These are phyloP conservation scores for Bubalus kerabau DNA, from an alignment of 2,113 vertebrate genomes.

Conservation along the genomic window DNA sequence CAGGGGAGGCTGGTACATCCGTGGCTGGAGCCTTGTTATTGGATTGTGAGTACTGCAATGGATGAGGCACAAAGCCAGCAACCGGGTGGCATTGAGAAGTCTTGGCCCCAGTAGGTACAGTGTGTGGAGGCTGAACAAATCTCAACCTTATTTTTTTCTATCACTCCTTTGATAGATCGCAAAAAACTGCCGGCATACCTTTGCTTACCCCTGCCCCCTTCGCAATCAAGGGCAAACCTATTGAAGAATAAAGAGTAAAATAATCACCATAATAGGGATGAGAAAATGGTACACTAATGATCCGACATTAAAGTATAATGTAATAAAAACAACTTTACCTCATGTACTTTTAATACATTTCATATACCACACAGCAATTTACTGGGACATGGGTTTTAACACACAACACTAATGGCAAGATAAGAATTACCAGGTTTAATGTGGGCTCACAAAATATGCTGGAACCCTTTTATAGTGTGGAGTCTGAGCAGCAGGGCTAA, in stretches of 20 bases:
- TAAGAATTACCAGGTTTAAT: neutral
- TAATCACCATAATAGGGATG: neutral
- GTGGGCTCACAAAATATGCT: neutral
- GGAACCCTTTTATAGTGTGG: neutral
- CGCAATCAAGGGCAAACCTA: neutral
- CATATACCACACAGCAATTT: neutral
- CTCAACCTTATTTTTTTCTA: neutral
- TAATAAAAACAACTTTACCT: neutral
- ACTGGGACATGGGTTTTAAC: neutral
- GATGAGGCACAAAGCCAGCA: neutral
- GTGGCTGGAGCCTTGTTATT: neutral
- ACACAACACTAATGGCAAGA: neutral
- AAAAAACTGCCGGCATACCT: neutral
- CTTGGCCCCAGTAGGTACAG: neutral
- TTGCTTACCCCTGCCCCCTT: neutral
- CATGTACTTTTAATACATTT: neutral
- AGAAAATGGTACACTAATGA: neutral
- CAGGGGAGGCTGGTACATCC: neutral
- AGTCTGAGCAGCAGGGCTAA: neutral
- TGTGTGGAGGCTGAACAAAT: neutral
- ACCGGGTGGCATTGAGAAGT: neutral
- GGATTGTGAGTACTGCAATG: neutral
- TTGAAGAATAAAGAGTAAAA: neutral
- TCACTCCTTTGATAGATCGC: neutral
- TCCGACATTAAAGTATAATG: slow-evolving; percentile 22